A percentile compares a stretch with the other conserved stretches of the same genome.
Evolutionary conservation across 2,888 invertebrate genomes (phyloP).

Genomic region (Lasiommata megera): DNA sequence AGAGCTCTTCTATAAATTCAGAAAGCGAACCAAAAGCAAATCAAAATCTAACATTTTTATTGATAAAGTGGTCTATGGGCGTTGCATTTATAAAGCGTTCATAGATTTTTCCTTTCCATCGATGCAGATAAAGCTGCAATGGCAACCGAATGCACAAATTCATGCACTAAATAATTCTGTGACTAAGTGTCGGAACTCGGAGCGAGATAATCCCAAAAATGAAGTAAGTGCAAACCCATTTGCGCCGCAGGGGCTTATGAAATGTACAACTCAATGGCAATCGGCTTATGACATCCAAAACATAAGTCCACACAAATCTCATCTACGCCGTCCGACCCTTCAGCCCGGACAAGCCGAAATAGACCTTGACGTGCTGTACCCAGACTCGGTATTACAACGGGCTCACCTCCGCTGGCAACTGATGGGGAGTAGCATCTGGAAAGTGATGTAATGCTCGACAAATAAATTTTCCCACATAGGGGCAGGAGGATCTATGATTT

Average conservation of each 20-base stretch:
- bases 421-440: conserved; percentile 49
- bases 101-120: too few relatives aligned
- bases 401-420: conserved; percentile 11
- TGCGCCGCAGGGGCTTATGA: conserved; percentile 26
- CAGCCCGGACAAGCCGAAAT: not conserved
- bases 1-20: too few relatives aligned
- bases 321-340: conserved; percentile 25
- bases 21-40: too few relatives aligned
- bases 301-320: conserved; percentile 51
- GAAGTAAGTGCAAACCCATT: conserved; percentile 17
- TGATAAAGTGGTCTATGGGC: too few relatives aligned
- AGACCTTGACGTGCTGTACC: not conserved
- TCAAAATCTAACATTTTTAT: too few relatives aligned
- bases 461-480: conserved; percentile 47
- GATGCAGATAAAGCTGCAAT: too few relatives aligned
- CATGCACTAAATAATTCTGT: too few relatives aligned
- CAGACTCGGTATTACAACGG: conserved; percentile 20
- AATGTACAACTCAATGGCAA: conserved; percentile 45
- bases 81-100: too few relatives aligned
- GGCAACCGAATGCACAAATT: too few relatives aligned
- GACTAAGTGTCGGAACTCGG: too few relatives aligned
- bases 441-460: conserved; percentile 62
- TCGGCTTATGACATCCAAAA: conserved; percentile 62
- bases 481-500: conserved; percentile 32
- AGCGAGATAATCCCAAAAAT: too few relatives aligned